Percentiles rank a stretch among this genome's conserved stretches.
phyloP scores from a whole-genome alignment of 2,113 vertebrate genomes.

The Paradoxurus hermaphroditus region DNA sequence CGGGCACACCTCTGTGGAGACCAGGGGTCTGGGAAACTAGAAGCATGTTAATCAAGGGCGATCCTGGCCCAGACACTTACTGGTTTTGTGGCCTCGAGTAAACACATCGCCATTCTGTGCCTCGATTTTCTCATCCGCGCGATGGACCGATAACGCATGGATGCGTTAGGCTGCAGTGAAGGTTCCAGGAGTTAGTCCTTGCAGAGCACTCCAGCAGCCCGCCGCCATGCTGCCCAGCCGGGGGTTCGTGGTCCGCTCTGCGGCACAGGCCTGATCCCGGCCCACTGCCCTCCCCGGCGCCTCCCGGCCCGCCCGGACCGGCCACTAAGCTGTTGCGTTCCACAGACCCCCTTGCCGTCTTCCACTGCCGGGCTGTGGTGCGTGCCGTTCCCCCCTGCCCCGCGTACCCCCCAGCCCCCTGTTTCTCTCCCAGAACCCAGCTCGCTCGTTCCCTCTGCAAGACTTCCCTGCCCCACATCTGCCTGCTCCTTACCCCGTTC shows the following conservation, averaged over 20 bases:
- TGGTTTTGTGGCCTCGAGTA: neutral
- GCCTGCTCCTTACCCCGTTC: neutral
- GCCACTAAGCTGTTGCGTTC: neutral
- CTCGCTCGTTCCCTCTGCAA: neutral
- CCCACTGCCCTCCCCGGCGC: neutral
- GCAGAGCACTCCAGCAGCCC: neutral
- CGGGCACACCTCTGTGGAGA: neutral
- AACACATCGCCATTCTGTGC: neutral
- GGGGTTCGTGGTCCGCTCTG: neutral
- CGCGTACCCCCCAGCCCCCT: neutral
- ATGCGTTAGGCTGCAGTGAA: neutral
- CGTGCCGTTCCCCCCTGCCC: neutral
- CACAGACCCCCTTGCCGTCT: neutral
- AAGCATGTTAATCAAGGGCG: rapidly evolving
- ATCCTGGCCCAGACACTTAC: neutral
- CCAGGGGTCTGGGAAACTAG: too few species aligned
- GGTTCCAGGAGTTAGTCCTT: neutral
- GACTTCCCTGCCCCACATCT: neutral
- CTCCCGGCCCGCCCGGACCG: neutral
- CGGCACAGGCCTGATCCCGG: neutral
- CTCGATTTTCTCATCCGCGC: neutral
- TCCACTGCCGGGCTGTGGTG: neutral
- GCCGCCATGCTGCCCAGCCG: rapidly evolving
- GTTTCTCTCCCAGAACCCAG: neutral
- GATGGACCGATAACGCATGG: neutral